These are phyloP conservation scores for Halcyon senegalensis DNA, from an alignment of 2,113 vertebrate species.

Conservation along the genomic window DNA sequence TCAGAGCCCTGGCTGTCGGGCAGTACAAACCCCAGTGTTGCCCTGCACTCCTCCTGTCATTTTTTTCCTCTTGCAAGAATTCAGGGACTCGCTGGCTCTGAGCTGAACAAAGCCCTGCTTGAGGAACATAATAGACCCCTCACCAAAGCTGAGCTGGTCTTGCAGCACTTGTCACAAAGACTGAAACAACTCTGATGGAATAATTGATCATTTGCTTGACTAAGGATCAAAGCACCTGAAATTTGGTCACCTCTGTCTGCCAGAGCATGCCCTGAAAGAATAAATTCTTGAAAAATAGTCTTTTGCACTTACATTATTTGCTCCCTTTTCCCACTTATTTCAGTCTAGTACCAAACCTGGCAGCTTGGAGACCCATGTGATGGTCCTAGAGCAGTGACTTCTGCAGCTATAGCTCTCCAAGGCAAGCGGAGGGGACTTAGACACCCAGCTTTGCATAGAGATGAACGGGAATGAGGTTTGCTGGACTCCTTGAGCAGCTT, in stretches of 20 bases:
- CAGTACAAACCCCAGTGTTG: fast-evolving
- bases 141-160: not conserved
- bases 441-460: not conserved
- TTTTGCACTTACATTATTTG: not conserved
- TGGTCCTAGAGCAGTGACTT: not conserved
- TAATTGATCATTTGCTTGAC: not conserved
- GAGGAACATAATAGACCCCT: not conserved
- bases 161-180: not conserved
- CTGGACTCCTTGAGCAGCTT: not conserved
- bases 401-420: fast-evolving
- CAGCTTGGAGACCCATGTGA: not conserved
- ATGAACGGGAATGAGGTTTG: not conserved
- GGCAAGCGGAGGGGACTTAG: not conserved
- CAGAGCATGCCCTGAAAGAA: not conserved
- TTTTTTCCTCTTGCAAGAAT: not conserved
- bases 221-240: not conserved
- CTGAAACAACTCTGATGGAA: not conserved
- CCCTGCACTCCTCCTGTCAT: not conserved
- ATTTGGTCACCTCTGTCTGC: not conserved
- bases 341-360: not conserved
- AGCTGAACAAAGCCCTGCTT: not conserved
- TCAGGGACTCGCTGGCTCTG: not conserved
- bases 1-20: not conserved
- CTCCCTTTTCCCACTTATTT: not conserved
- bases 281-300: not conserved